Percentiles rank a stretch among this genome's conserved stretches.
These are phyloP conservation scores for Rhopalosiphum padi DNA, from an alignment of 1,140 invertebrate genomes.

Conservation along the genomic window DNA sequence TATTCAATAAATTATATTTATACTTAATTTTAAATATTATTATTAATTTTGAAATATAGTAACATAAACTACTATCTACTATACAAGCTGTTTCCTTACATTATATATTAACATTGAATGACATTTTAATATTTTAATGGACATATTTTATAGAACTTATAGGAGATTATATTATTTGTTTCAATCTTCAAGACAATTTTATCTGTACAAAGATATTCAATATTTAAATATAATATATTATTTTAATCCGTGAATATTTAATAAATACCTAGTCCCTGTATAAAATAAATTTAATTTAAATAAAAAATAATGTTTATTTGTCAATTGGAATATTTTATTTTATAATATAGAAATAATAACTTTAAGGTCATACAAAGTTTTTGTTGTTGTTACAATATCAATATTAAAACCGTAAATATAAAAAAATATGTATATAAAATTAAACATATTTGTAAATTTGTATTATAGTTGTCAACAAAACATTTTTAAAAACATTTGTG, in stretches of 20 bases:
- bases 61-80: background rate
- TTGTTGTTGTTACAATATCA: background rate
- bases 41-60: background rate
- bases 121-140: no score
- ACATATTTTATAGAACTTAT: no score
- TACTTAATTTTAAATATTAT: background rate
- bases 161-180: no score
- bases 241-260: background rate
- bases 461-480: background rate
- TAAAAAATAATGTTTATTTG: background rate
- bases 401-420: background rate
- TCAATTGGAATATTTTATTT: background rate
- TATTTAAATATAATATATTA: background rate
- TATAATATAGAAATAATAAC: background rate
- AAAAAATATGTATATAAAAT: background rate
- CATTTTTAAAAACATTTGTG: constrained; percentile 45
- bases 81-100: no score
- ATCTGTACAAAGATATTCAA: no score
- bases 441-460: background rate
- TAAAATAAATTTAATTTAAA: background rate
- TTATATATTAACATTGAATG: no score
- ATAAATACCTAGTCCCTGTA: background rate
- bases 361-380: background rate
- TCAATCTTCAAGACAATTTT: no score
- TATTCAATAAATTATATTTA: background rate